Base-by-base conservation (phyloP, 2,797 vertebrate genomes). In the Botia kubotai region DNA sequence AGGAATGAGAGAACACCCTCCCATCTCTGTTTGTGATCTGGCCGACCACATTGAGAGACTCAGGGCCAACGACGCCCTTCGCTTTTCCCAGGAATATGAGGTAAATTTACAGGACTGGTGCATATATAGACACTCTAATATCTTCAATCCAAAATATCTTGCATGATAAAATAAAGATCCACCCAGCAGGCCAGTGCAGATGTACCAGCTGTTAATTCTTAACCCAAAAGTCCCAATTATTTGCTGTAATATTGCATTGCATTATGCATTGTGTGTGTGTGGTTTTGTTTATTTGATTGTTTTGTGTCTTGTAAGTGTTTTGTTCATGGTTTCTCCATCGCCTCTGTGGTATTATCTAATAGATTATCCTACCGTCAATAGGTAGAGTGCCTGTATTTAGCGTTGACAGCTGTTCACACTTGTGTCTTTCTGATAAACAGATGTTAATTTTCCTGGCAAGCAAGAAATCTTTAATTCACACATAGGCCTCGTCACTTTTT, bases 61-160 rank as follows among this genome's bases (percentile, higher is more conserved):
- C 58, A 96, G 95, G 89, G 96, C 96, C 89, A 97, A 97, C 0
- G 96, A 98, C 0, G 91, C 95, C 74, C 94, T 98, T 80, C 95
- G 92, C 87, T 97, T 98, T 93, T 97, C 95, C 76, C 96, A 97
- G 92, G 97, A 98, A 86, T 98, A 97, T 0, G 96, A 98, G 96
- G 96, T 97, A 87, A 16, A 50, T 62, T 29, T 26, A 52, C 43
- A 46, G 16, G 26, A 60, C 66, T 65, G 10, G 29, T 65, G 46
- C 4, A 65, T 7, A 8, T 65, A 8, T 21, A 7, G 14, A n/a
- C 17, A 12, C n/a, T 53, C 4, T 19, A 7, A 67, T 43, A 23
- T 55, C 23, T 67, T 43, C n/a, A 7, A 43, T 67, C 0, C 29
- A 29, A 16, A 16, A 62, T 29, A 8, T 57, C 7, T 8, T 3